Evolutionary conservation across 2,113 vertebrate species (phyloP).

Genomic region (Oryzias melastigma): DNA sequence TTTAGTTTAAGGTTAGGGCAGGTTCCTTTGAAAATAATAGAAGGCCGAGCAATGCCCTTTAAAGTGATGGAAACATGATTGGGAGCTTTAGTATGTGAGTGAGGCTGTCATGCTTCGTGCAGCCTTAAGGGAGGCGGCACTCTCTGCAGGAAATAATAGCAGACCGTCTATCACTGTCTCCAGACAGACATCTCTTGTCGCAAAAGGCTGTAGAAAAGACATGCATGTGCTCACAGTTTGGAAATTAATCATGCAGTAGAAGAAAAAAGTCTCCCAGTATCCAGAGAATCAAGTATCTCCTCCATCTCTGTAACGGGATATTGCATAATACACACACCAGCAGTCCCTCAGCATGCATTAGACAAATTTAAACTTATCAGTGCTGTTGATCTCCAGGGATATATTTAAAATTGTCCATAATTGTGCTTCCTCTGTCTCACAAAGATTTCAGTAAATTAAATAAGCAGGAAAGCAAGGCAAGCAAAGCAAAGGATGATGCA

Average conservation of each 20-base stretch:
- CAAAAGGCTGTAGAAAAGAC: slow-evolving; percentile 19
- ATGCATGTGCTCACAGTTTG: slow-evolving; percentile 7
- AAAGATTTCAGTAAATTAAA: slow-evolving; percentile 33
- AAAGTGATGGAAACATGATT: slow-evolving; percentile 10
- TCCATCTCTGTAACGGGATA: slow-evolving; percentile 19
- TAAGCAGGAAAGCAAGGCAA: slow-evolving; percentile 30
- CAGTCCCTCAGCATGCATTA: slow-evolving; percentile 15
- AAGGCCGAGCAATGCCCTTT: background rate
- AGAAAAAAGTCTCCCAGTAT: slow-evolving; percentile 24
- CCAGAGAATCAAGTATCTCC: slow-evolving; percentile 12
- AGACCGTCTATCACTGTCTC: slow-evolving; percentile 40
- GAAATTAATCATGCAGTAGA: slow-evolving; percentile 24
- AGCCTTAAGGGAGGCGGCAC: slow-evolving; percentile 45
- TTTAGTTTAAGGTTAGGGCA: background rate
- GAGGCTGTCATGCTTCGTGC: slow-evolving; percentile 9
- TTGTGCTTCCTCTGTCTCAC: slow-evolving; percentile 27
- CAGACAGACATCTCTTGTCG: slow-evolving; percentile 33
- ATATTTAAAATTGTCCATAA: slow-evolving; percentile 32
- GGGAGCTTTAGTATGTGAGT: slow-evolving; percentile 1
- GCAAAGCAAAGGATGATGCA: slow-evolving; percentile 26
- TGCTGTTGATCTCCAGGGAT: slow-evolving; percentile 36
- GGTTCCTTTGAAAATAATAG: background rate
- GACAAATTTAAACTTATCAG: slow-evolving; percentile 27
- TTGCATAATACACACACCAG: slow-evolving; percentile 35
- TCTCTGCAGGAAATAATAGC: slow-evolving; percentile 56